Evolutionary conservation across 2,797 vertebrate genomes (phyloP), one percentile per base, ranked within the genome.

Genomic region (Tangara arthus): DNA sequence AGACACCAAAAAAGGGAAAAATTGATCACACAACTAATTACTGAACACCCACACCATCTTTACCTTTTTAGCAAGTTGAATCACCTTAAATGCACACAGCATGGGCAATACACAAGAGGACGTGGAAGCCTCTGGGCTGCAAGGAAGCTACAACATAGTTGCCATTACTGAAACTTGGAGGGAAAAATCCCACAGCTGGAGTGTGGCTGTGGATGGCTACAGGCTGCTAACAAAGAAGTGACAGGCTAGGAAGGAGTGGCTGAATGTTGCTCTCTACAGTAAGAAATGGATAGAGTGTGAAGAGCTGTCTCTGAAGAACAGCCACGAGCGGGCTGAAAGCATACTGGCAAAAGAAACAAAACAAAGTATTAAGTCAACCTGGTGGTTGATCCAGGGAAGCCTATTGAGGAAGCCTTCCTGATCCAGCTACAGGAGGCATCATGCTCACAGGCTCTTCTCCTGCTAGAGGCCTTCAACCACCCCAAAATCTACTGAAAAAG

Each of bases 1-100:
- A 82, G 22, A 35, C 8, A 19, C 3, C 1, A 4, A 11, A 44
- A n/a, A 32, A 15, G 1, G 1, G 4, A 49, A 46, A 47, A 19
- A 32, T 0, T 30, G 2, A 75, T 69, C 35, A 56, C 1, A 4
- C 0, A 5, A 72, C 12, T 47, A 77, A 61, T 11, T 42, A 21
- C 53, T 22, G 52, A 80, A 87, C 12, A 72, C 5, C 18, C 26
- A 56, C 22, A 73, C 16, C 8, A 6, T 13, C 37, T 76, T 34
- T 26, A 24, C 11, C n/a, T 47, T 78, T 60, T 28, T 24, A 72
- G n/a, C 9, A 80, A 66, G 20, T 2, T 34, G 27, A 30, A 81
- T 65, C 52, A 81, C 21, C 20, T 72, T 57, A 85, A 78, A 56
- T 8, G 4, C 32, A 63, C 5, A 11, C 21, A 72, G 49, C 11